A percentile compares a stretch with the other conserved stretches of the same genome.
Conservation (phyloP, 2,888 invertebrate species). For the Diaprepes abbreviatus region DNA sequence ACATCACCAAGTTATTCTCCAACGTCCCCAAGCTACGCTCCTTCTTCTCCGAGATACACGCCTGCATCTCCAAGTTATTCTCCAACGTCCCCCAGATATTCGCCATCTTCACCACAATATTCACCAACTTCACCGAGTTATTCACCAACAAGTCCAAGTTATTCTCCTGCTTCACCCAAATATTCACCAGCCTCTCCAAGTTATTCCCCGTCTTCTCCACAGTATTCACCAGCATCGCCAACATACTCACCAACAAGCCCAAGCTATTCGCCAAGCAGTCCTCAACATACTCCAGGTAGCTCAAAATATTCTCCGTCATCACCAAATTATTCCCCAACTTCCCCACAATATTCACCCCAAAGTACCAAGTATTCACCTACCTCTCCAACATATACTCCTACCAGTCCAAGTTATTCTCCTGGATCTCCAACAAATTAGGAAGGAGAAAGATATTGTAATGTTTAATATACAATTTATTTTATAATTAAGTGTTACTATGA, state of each 20-base stretch:
- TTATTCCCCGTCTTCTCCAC: constrained; percentile 74
- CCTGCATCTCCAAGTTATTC: constrained; percentile 86
- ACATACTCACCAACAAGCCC: constrained; percentile 88
- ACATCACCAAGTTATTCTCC: constrained; percentile 81
- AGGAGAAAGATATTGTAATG: not conserved
- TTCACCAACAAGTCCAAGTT: constrained; percentile 84
- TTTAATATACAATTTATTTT: not conserved
- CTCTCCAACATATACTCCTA: constrained; percentile 83
- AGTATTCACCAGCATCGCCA: constrained; percentile 83
- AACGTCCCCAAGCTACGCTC: constrained; percentile 85
- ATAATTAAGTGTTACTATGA: no score
- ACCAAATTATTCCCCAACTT: constrained; percentile 84
- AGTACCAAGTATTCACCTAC: constrained; percentile 87
- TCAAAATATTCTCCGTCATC: constrained; percentile 83
- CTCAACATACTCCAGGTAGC: constrained; percentile 79
- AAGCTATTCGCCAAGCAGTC: constrained; percentile 78
- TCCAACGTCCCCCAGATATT: constrained; percentile 83
- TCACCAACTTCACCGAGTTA: constrained; percentile 90
- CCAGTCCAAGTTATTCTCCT: constrained; percentile 71
- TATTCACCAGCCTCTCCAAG: constrained; percentile 79
- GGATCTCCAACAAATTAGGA: constrained; percentile 39
- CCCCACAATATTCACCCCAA: constrained; percentile 83
- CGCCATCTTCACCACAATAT: constrained; percentile 87
- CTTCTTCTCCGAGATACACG: constrained; percentile 80
- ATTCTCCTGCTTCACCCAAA: constrained; percentile 82